These are phyloP conservation scores for Tricholauxania praeusta DNA, from an alignment of 2,888 invertebrate genomes.

Conservation along the genomic window DNA sequence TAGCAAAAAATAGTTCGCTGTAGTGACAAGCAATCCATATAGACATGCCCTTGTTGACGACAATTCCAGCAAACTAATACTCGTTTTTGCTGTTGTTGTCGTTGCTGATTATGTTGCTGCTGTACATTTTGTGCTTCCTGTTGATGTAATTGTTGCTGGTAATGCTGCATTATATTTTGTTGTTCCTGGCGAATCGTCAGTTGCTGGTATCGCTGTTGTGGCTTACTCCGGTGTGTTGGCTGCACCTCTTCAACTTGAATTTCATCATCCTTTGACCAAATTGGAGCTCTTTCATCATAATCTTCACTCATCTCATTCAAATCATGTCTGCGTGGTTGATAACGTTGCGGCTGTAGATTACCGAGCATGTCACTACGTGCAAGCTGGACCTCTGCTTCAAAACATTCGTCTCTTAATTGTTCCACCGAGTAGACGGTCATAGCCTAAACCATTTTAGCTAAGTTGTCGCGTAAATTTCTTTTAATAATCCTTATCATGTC, in stretches of 20 bases:
- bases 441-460: slow-evolving; percentile 19
- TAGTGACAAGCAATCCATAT: background rate
- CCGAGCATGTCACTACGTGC: background rate
- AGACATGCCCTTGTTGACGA: background rate
- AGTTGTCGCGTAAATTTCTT: slow-evolving; percentile 12
- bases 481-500: slow-evolving; percentile 22
- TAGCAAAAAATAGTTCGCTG: slow-evolving; percentile 27
- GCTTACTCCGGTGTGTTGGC: background rate
- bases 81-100: background rate
- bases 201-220: background rate
- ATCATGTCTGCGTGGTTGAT: background rate
- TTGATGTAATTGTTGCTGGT: too few relatives aligned
- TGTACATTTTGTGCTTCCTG: background rate
- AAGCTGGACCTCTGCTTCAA: background rate
- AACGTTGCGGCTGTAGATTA: background rate
- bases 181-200: background rate
- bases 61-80: slow-evolving; percentile 23
- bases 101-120: too few relatives aligned
- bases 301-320: background rate
- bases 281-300: too few relatives aligned
- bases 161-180: background rate
- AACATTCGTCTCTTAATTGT: slow-evolving; percentile 3
- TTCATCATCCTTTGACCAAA: background rate
- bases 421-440: slow-evolving; percentile 13
- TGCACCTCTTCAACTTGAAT: background rate